phyloP scores from a whole-genome alignment of 2,888 invertebrate species.

The Holacanthella duospinosa region DNA sequence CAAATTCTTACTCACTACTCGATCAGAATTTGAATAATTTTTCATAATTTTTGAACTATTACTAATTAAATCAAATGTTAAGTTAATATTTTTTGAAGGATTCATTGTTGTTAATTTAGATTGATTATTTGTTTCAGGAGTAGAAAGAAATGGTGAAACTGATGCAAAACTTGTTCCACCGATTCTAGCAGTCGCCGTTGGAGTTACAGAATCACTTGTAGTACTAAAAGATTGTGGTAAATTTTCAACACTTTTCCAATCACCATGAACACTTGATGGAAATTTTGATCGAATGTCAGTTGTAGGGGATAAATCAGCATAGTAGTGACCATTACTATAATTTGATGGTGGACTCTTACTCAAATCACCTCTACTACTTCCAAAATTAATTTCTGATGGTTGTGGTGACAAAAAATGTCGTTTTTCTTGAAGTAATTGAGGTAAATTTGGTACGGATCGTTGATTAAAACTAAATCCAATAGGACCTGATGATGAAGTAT shows the following conservation, averaged over 20 bases:
- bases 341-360: not conserved
- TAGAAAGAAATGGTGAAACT: too few species aligned
- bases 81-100: too few species aligned
- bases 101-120: too few species aligned
- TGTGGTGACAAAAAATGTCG: slow-evolving; percentile 32
- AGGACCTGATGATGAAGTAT: not conserved
- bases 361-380: slow-evolving; percentile 23
- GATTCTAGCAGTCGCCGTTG: too few species aligned
- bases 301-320: not conserved
- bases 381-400: slow-evolving; percentile 16
- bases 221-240: slow-evolving; percentile 17
- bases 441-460: slow-evolving; percentile 33
- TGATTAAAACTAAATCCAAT: slow-evolving; percentile 16
- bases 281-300: not conserved
- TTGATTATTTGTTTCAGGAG: too few species aligned
- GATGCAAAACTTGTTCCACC: too few species aligned
- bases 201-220: too few species aligned
- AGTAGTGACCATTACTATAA: not conserved
- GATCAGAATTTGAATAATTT: too few species aligned
- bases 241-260: slow-evolving; percentile 37
- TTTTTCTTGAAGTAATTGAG: slow-evolving; percentile 28
- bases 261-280: slow-evolving; percentile 22
- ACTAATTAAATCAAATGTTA: too few species aligned
- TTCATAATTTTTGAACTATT: too few species aligned
- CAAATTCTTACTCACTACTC: too few species aligned